Evolutionary conservation across 2,113 vertebrate genomes (phyloP), one percentile per base, ranked within the genome.

Genomic region (Cyprinodon variegatus): DNA sequence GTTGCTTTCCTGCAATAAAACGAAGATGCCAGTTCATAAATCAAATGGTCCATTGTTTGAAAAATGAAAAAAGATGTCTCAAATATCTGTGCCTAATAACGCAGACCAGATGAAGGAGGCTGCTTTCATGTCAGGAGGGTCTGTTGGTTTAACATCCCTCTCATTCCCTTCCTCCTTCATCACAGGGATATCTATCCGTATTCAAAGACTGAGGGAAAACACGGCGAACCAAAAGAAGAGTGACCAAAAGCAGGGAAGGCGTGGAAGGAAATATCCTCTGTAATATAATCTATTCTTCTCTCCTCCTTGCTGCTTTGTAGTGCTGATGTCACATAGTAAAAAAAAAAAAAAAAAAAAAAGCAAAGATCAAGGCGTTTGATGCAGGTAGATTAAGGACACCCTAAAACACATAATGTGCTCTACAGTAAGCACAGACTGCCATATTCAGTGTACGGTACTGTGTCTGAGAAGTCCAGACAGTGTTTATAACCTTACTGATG

Each of bases 1-100:
- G 92, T 92, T 91, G 86, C 86, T 92, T 88, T 88, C 93, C 85
- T 88, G 89, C 94, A 92, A 82, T 94, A 94, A 95, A 94, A 86
- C 92, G 95, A 92, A 93, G 95, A 95, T 93, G 94, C 93, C 88
- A 91, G 84, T 85, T 88, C 93, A 94, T 96, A 95, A 96, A 95
- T 95, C 94, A 95, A 94, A 90, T 79, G 61, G 89, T 88, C 94
- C 89, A 95, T 96, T 96, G 95, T 96, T 94, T 92, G 91, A 93
- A 90, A 95, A 94, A 94, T 83, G 86, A 91, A 95, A 94, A 96
- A 96, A 95, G 82, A 93, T 93, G 93, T 93, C 88, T 81, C 45
- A 91, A 90, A 94, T 96, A 95, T 96, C 94, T 94, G 77, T 82
- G 87, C 82, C 81, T 57, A 83, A 88, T 96, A 97, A 97, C 93